Percentiles rank a stretch among this genome's conserved stretches.
phyloP scores from a whole-genome alignment of 2,888 invertebrate species.

The Apeira syringaria region DNA sequence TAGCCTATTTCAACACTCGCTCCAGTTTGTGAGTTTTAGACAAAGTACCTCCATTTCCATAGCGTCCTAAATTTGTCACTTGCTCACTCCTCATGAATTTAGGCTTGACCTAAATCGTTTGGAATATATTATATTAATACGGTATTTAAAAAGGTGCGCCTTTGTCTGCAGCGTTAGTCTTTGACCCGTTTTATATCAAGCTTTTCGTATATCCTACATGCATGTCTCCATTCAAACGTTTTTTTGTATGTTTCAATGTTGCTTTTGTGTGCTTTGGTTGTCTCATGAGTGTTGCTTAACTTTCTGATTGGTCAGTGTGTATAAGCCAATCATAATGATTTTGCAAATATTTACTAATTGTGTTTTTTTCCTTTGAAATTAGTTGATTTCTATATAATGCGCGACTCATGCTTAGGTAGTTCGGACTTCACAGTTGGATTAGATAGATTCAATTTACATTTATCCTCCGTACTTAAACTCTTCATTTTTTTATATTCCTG shows the following conservation, averaged over 20 bases:
- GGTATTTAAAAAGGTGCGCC: conserved; percentile 3
- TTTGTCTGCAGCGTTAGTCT: conserved; percentile 4
- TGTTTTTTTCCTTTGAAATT: no score
- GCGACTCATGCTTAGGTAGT: no score
- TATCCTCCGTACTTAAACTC: no score
- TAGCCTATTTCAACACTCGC: conserved; percentile 1
- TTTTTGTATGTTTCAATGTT: conserved; percentile 2
- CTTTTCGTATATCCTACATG: conserved; percentile 1
- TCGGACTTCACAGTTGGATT: no score
- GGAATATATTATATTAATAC: not conserved
- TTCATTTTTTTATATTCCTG: no score
- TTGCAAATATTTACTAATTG: no score
- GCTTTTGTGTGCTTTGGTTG: not conserved
- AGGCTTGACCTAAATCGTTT: not conserved
- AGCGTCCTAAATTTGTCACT: not conserved
- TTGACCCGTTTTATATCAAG: not conserved
- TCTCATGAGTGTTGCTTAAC: not conserved
- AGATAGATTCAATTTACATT: no score
- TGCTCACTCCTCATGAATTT: conserved; percentile 8
- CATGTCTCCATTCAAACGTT: conserved; percentile 1
- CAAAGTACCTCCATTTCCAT: not conserved
- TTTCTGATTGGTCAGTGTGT: no score
- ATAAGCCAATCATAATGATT: no score
- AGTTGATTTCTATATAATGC: no score
- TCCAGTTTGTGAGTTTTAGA: not conserved